phyloP scores from a whole-genome alignment of 2,113 vertebrate species.

The Pelusios castaneus region DNA sequence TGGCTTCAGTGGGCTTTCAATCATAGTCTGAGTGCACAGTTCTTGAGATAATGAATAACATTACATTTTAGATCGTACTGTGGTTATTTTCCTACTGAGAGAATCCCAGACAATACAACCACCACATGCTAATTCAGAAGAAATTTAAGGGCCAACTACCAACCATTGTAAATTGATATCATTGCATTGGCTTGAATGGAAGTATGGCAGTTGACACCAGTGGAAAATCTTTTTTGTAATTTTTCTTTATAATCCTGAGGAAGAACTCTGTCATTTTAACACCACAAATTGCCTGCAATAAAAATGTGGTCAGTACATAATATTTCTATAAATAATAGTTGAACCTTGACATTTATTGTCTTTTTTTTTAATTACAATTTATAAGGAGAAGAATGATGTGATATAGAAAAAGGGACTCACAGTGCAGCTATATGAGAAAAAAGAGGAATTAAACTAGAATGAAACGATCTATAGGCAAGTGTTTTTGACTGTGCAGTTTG shows the following conservation, averaged over 20 bases:
- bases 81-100: neutral
- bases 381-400: slow-evolving; percentile 65
- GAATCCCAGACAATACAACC: neutral
- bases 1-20: neutral
- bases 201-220: neutral
- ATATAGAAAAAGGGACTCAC: slow-evolving; percentile 49
- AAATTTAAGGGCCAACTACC: neutral
- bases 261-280: slow-evolving; percentile 39
- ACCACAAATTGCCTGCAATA: slow-evolving; percentile 9
- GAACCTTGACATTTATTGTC: neutral
- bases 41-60: neutral
- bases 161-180: neutral
- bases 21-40: neutral
- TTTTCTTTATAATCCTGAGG: slow-evolving; percentile 11
- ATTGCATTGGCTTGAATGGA: neutral
- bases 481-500: neutral
- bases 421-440: slow-evolving; percentile 65
- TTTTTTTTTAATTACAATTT: slow-evolving; percentile 60
- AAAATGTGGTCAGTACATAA: slow-evolving; percentile 19
- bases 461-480: neutral
- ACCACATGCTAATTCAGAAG: neutral
- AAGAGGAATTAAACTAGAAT: slow-evolving; percentile 53
- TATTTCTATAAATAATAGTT: slow-evolving; percentile 51
- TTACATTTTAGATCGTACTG: neutral
- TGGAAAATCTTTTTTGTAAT: neutral